Evolutionary conservation across 2,888 invertebrate genomes (phyloP).

Genomic region (Chymomyza fuscimana): DNA sequence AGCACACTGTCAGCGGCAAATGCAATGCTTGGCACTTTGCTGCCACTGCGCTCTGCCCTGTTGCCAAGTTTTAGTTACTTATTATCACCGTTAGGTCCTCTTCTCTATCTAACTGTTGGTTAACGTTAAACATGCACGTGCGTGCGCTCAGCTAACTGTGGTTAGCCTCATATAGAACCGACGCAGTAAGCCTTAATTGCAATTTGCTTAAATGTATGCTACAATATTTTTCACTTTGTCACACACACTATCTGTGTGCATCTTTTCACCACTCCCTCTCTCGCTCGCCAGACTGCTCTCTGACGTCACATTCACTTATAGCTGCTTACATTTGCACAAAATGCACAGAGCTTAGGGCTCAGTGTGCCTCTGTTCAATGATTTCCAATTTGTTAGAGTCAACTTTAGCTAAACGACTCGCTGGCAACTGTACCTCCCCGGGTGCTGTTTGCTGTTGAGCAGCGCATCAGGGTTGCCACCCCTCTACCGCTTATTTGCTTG

Average conservation of each 20-base stretch:
- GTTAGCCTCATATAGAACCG: neutral
- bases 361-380: constrained; percentile 57
- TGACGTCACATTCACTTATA: neutral
- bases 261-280: neutral
- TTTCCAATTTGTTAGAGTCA: constrained; percentile 70
- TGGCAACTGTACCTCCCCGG: constrained; percentile 49
- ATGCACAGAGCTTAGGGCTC: constrained; percentile 4
- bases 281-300: neutral
- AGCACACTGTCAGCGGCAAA: constrained; percentile 60
- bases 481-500: constrained; percentile 20
- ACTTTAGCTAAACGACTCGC: constrained; percentile 36
- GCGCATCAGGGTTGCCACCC: neutral
- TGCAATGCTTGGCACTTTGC: too few species aligned
- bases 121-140: neutral
- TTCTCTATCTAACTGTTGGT: neutral
- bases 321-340: constrained; percentile 10
- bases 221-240: constrained; percentile 60
- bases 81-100: neutral
- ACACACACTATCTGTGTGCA: neutral
- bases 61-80: neutral
- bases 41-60: neutral
- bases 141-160: neutral
- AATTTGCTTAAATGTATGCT: constrained; percentile 72
- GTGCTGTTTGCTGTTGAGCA: neutral
- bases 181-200: constrained; percentile 52